Conservation (phyloP, 2,797 vertebrate species). For the Lacerta viridis region DNA sequence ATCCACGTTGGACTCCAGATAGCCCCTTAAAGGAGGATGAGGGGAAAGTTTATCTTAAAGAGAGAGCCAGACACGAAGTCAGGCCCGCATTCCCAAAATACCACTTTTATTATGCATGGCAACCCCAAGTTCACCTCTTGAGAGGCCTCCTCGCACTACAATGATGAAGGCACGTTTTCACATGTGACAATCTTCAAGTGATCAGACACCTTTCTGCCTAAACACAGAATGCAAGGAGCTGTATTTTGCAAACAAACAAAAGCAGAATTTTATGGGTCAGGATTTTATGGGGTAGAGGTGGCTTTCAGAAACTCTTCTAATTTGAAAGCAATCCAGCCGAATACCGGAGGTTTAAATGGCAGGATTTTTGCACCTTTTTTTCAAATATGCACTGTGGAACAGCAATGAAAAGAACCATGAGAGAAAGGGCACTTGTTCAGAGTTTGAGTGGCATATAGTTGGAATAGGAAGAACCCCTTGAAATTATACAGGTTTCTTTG, state of each 20-base stretch:
- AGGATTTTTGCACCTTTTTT: constrained; percentile 32
- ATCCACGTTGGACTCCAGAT: too few species aligned
- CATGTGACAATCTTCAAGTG: not conserved
- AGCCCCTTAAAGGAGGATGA: too few species aligned
- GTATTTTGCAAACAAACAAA: not conserved
- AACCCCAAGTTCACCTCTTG: too few species aligned
- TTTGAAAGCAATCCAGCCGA: not conserved
- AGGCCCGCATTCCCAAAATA: too few species aligned
- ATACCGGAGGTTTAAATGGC: constrained; percentile 30
- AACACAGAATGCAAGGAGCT: not conserved
- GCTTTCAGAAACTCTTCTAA: constrained; percentile 30
- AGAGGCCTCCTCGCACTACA: too few species aligned
- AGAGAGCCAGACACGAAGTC: too few species aligned
- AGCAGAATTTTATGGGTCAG: not conserved
- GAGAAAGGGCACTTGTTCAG: not conserved
- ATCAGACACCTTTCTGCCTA: not conserved
- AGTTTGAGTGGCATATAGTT: not conserved
- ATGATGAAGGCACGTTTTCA: not conserved
- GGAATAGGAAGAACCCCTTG: not conserved
- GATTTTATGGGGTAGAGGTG: not conserved
- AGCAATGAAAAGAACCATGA: not conserved
- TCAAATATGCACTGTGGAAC: not conserved
- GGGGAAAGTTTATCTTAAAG: too few species aligned
- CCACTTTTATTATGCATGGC: too few species aligned
- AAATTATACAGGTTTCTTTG: not conserved